Conservation (phyloP, 2,113 vertebrate genomes). For the Tinamus guttatus region DNA sequence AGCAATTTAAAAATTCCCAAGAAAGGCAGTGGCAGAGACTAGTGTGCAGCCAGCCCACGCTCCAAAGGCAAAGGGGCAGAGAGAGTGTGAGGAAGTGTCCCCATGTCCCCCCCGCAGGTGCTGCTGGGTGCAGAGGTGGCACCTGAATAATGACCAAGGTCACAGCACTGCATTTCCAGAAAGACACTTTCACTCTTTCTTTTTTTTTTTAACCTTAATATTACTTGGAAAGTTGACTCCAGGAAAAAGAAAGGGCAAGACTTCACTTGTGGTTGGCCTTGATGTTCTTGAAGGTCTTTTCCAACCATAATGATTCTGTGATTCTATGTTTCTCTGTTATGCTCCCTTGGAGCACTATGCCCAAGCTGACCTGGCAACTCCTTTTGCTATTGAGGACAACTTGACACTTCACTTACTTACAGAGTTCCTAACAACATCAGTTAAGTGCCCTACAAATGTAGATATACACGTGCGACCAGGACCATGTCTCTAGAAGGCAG, state of each 20-base stretch:
- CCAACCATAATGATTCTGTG: too few species aligned
- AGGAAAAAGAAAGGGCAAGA: not conserved
- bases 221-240: not conserved
- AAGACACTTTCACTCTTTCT: not conserved
- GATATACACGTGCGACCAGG: not conserved
- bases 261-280: not conserved
- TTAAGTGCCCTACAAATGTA: not conserved
- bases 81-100: not conserved
- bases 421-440: not conserved
- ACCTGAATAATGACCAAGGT: not conserved
- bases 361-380: not conserved
- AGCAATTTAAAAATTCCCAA: not conserved
- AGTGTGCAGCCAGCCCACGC: rapidly evolving
- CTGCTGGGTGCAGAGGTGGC: not conserved
- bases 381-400: not conserved
- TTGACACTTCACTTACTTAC: not conserved
- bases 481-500: not conserved
- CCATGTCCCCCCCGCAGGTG: not conserved
- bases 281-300: too few species aligned
- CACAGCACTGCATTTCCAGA: not conserved
- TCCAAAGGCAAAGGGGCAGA: not conserved
- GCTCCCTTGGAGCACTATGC: not conserved
- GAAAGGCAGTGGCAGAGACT: not conserved
- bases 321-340: not conserved
- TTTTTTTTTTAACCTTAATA: not conserved